These are phyloP conservation scores for Drosophila mayri DNA, from an alignment of 1,140 invertebrate genomes.

Conservation along the genomic window DNA sequence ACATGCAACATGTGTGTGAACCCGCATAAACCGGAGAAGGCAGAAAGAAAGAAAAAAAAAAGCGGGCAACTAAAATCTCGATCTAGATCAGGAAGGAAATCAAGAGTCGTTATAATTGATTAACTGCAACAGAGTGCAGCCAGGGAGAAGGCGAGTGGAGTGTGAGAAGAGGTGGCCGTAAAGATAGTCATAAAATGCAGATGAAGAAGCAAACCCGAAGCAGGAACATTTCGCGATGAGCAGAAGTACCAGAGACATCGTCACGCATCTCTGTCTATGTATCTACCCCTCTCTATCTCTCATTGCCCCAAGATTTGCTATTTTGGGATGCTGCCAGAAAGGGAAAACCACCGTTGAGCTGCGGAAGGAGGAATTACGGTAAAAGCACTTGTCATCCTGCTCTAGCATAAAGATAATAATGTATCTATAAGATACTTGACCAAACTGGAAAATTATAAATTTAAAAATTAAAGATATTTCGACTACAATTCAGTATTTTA, in stretches of 20 bases:
- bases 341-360: conserved; percentile 81
- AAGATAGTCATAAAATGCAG: conserved; percentile 35
- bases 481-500: not conserved
- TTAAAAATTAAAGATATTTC: too few species aligned
- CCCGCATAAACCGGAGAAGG: conserved; percentile 32
- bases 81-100: conserved; percentile 85
- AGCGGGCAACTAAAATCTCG: conserved; percentile 65
- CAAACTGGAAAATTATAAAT: too few species aligned
- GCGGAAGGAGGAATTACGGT: conserved; percentile 63
- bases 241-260: conserved; percentile 34
- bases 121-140: conserved; percentile 72
- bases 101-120: conserved; percentile 85
- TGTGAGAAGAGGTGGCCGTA: conserved; percentile 9
- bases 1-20: conserved; percentile 51
- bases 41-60: conserved; percentile 2
- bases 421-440: too few species aligned
- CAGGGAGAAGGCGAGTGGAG: conserved; percentile 7
- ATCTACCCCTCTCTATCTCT: not conserved
- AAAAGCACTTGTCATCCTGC: conserved; percentile 39
- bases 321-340: conserved; percentile 81
- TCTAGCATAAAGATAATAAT: conserved; percentile 44
- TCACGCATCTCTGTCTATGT: conserved; percentile 51
- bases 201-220: conserved; percentile 61
- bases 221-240: conserved; percentile 60
- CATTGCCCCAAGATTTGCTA: conserved; percentile 42